These are phyloP conservation scores for Seira musarum DNA, from an alignment of 2,888 invertebrate genomes.

Conservation along the genomic window DNA sequence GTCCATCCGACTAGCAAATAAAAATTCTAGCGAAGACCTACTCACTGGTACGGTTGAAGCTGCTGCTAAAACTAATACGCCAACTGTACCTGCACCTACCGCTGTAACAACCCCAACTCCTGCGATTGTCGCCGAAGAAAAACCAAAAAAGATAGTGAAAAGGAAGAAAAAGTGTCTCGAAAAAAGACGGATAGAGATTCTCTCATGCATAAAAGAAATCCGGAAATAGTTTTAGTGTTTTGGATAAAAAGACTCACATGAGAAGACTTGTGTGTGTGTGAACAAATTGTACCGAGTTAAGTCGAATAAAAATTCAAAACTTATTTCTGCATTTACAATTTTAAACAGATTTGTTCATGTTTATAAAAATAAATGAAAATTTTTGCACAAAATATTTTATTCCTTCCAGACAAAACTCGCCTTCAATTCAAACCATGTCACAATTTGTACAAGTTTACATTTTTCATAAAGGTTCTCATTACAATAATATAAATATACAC, in stretches of 20 bases:
- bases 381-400: too few relatives aligned
- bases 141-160: constrained; percentile 14
- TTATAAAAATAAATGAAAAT: not conserved
- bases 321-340: too few relatives aligned
- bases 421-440: too few relatives aligned
- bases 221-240: not conserved
- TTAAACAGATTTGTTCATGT: too few relatives aligned
- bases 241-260: not conserved
- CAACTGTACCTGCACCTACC: not conserved
- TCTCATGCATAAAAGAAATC: not conserved
- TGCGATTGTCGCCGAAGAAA: not conserved
- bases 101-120: not conserved
- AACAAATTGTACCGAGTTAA: too few relatives aligned
- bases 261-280: not conserved
- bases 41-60: not conserved
- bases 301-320: too few relatives aligned
- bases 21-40: constrained; percentile 12
- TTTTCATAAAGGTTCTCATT: too few relatives aligned
- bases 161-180: constrained; percentile 21
- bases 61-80: not conserved
- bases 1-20: constrained; percentile 32
- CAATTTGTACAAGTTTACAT: too few relatives aligned
- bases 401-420: too few relatives aligned
- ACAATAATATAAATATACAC: too few relatives aligned
- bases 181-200: constrained; percentile 3